Evolutionary conservation across 2,888 invertebrate genomes (phyloP), one percentile per base, ranked within the genome.

Genomic region (Entomobrya multifasciata): DNA sequence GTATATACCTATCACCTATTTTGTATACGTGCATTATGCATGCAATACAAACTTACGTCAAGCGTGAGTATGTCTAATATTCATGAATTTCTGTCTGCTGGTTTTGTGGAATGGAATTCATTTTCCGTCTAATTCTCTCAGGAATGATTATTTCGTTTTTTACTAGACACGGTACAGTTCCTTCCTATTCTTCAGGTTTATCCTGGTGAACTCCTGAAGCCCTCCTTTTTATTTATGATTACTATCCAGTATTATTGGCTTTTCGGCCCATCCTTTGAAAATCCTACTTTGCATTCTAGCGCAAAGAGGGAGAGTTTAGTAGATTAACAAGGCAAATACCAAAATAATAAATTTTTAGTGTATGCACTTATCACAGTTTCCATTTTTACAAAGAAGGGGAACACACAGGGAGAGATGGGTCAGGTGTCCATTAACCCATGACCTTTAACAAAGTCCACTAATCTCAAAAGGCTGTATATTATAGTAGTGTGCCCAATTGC

Each of bases 351-450:
- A 77, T 44, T 44, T 57, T 77, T 25, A 55, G 41, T 36, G 36
- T 15, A 10, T 47, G 57, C 22, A 60, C 57, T 77, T 44, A 47
- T 70, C 70, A 44, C 25, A 13, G 49, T 70, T 77, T 77, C 41
- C 11, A 20, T 6, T 57, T 77, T 77, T 47, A 52, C n/a, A 30
- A 17, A 62, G 30, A 62, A n/a, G 15, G 55, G 47, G 82, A 82
- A 82, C 82, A 82, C 82, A 72, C 82, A 82, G 49, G 74, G 72
- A 82, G 82, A 82, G 36, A 22, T 60, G 74, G 82, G 74, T 82
- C 82, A 82, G 82, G 72, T 82, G 62, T 74, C 74, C 82, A 74
- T 82, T 74, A 82, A 82, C 82, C 82, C 62, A 30, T 82, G 82
- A 82, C 82, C 82, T 82, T 82, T 74, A 47, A 60, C 36, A 36